Evolutionary conservation across 2,113 vertebrate species (phyloP).

Genomic region (Mixornis gularis): DNA sequence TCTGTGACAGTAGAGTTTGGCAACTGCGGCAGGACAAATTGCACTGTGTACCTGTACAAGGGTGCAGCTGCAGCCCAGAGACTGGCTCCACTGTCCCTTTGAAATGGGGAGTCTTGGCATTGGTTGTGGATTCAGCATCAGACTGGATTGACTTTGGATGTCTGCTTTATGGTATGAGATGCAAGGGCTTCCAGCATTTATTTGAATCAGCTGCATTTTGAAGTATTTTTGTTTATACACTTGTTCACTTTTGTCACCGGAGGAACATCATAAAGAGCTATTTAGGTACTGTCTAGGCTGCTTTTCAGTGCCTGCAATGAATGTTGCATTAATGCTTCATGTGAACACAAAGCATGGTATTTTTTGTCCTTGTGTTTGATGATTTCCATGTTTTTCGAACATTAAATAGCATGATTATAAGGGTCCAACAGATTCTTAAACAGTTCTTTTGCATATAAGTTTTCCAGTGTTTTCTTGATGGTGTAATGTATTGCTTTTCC

Average conservation of each 20-base stretch:
- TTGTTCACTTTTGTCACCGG: neutral
- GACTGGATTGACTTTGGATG: neutral
- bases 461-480: neutral
- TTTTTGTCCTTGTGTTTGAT: neutral
- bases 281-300: neutral
- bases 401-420: neutral
- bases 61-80: neutral
- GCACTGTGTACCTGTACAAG: neutral
- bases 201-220: neutral
- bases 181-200: neutral
- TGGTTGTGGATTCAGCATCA: neutral
- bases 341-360: neutral
- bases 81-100: neutral
- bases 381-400: neutral
- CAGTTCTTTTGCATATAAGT: neutral
- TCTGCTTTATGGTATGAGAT: neutral
- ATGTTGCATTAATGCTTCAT: neutral
- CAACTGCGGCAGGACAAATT: neutral
- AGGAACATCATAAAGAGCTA: neutral
- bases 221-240: neutral
- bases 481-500: neutral
- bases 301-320: neutral
- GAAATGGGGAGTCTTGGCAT: neutral
- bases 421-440: neutral
- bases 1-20: neutral